These are phyloP conservation scores for Orestias chungarensis DNA, from an alignment of 2,797 vertebrate genomes.

Conservation along the genomic window DNA sequence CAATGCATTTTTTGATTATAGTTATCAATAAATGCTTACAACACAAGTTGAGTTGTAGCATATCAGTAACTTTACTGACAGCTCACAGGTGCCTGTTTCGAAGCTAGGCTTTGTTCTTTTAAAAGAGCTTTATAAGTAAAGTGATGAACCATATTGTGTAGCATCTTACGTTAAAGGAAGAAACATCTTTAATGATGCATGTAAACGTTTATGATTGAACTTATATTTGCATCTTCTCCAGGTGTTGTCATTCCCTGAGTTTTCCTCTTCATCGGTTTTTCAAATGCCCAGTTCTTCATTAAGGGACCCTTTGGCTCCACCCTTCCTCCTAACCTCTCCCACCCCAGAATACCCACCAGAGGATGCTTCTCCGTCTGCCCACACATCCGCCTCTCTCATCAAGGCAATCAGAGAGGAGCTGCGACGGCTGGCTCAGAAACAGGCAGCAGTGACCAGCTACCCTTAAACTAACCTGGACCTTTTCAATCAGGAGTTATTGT, in stretches of 20 bases:
- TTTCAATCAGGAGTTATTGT: conserved; percentile 26
- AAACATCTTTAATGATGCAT: not conserved
- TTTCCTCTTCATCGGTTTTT: conserved; percentile 90
- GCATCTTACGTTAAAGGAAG: too few relatives aligned
- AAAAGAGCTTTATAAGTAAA: not conserved
- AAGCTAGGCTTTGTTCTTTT: not conserved
- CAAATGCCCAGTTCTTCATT: conserved; percentile 90
- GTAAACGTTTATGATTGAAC: not conserved
- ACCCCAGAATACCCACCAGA: conserved; percentile 89
- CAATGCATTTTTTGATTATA: too few relatives aligned
- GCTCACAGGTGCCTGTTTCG: not conserved
- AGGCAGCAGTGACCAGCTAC: conserved; percentile 88
- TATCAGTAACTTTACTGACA: not conserved
- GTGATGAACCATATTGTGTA: too few relatives aligned
- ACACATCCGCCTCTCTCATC: conserved; percentile 96
- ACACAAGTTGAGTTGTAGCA: not conserved
- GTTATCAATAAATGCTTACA: too few relatives aligned
- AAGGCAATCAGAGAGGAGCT: conserved; percentile 98
- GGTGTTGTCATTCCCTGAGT: conserved; percentile 90
- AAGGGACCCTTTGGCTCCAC: conserved; percentile 86
- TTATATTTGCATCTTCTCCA: conserved; percentile 35
- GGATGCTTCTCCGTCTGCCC: conserved; percentile 89
- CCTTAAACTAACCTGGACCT: conserved; percentile 71
- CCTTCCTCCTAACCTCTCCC: conserved; percentile 85
- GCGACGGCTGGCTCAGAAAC: conserved; percentile 94